Evolutionary conservation across 2,797 vertebrate genomes (phyloP), one percentile per base, ranked within the genome.

Genomic region (Sebastes vulpes): DNA sequence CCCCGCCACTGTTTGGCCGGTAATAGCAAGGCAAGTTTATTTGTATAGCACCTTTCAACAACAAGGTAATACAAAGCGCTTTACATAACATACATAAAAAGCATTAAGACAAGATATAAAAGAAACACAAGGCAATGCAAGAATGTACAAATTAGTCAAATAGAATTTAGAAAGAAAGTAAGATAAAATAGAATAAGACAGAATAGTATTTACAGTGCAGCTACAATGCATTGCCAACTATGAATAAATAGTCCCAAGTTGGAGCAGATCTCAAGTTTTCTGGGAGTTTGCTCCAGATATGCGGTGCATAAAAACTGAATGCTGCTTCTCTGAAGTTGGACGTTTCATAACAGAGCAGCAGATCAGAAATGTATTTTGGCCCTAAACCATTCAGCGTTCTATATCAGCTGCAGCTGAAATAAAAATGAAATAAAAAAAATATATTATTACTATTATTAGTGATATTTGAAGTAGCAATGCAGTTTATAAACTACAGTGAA

Each of bases 281-380:
- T 75, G 35, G 35, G 38, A 48, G 25, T 65, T 48, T 65, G 26
- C 6, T 57, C 18, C 35, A 31, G 7, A 74, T 31, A 4, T 29
- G 50, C 38, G 20, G 25, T 25, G 16, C 26, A 28, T 31, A 9
- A 66, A 48, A 18, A 25, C 12, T 66, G 14, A 29, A 12, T 16
- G 26, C 63, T 58, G 25, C 35, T 11, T 42, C 3, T 48, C 18
- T 6, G 38, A 57, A 35, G 18, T 0, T 58, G 26, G 8, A 46
- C 2, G 9, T 14, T 52, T 52, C 20, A 1, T 10, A 12, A 52
- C 5, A 2, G 5, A 63, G 42, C 69, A 50, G 20, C 14, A 25
- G 57, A n/a, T 52, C 21, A 61, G 48, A 53, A 21, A 29, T 16
- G 10, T 56, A 4, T 16, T 63, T 26, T 38, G 29, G 14, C 7